Conservation (phyloP, 1,140 invertebrate species). For the Saccostrea glomerata region DNA sequence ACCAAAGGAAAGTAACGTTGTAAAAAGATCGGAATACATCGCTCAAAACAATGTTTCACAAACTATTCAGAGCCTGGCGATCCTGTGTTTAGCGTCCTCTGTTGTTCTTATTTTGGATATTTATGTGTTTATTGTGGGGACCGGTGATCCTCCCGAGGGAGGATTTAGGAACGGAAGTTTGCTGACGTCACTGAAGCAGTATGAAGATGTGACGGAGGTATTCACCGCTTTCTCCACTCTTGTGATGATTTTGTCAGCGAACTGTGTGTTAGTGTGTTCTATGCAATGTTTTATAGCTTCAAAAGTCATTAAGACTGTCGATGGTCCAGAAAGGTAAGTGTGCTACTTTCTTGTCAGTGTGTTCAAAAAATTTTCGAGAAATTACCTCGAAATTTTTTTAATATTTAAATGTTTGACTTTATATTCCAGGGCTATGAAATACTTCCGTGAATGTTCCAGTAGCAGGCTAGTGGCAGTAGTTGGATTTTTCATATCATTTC, state of each 20-base stretch:
- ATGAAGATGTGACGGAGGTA: constrained; percentile 93
- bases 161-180: constrained; percentile 43
- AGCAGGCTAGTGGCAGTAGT: constrained; percentile 93
- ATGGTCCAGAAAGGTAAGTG: constrained; percentile 82
- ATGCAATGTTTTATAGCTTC: constrained; percentile 96
- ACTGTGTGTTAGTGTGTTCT: constrained; percentile 94
- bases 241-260: constrained; percentile 91
- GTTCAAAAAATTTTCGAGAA: neutral
- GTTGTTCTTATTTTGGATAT: constrained; percentile 44
- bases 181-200: constrained; percentile 71
- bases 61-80: constrained; percentile 47
- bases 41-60: constrained; percentile 39
- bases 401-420: neutral
- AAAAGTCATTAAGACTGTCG: constrained; percentile 89
- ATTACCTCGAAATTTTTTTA: neutral
- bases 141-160: constrained; percentile 39
- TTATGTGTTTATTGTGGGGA: constrained; percentile 42
- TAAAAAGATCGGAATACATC: constrained; percentile 29
- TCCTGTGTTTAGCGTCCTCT: constrained; percentile 46
- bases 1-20: constrained; percentile 35
- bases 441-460: constrained; percentile 92
- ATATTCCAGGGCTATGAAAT: constrained; percentile 89
- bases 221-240: constrained; percentile 92
- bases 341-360: neutral
- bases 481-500: constrained; percentile 95